A percentile compares a stretch with the other conserved stretches of the same genome.
These are phyloP conservation scores for Mystacides longicornis DNA, from an alignment of 2,888 invertebrate genomes.

Conservation along the genomic window DNA sequence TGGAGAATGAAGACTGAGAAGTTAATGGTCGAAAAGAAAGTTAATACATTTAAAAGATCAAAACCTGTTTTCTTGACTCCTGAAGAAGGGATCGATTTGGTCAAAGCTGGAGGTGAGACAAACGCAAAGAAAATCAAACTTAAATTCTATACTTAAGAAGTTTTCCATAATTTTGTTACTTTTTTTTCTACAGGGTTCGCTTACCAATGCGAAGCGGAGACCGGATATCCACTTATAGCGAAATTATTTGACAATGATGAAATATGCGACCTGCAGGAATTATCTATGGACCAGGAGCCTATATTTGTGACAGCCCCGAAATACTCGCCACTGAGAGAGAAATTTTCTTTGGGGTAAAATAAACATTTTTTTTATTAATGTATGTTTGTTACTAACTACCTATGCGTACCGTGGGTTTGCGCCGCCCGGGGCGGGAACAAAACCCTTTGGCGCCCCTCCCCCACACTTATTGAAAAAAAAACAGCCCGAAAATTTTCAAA, in stretches of 20 bases:
- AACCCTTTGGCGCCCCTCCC: too few species aligned
- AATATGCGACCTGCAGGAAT: slow-evolving; percentile 33
- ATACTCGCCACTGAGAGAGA: slow-evolving; percentile 25
- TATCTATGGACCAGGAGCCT: slow-evolving; percentile 29
- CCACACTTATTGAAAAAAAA: too few species aligned
- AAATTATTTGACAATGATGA: slow-evolving; percentile 30
- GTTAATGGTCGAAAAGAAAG: slow-evolving; percentile 17
- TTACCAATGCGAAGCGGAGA: slow-evolving; percentile 33
- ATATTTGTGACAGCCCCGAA: slow-evolving; percentile 29
- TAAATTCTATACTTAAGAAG: neutral
- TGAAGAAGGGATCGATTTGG: slow-evolving; percentile 31
- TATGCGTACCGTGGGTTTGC: too few species aligned
- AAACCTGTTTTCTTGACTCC: slow-evolving; percentile 23
- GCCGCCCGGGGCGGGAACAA: too few species aligned
- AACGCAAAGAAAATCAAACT: neutral
- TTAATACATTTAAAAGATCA: slow-evolving; percentile 15
- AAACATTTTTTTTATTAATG: too few species aligned
- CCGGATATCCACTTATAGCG: slow-evolving; percentile 30
- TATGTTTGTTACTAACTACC: too few species aligned
- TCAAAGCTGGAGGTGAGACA: slow-evolving; percentile 30
- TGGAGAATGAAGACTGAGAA: slow-evolving; percentile 8
- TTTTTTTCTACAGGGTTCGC: slow-evolving; percentile 29
- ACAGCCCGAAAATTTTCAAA: too few species aligned
- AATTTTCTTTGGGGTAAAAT: slow-evolving; percentile 16
- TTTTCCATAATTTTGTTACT: neutral